Base-by-base conservation (phyloP, 2,888 invertebrate genomes). In the Siphonodentalium dalli region DNA sequence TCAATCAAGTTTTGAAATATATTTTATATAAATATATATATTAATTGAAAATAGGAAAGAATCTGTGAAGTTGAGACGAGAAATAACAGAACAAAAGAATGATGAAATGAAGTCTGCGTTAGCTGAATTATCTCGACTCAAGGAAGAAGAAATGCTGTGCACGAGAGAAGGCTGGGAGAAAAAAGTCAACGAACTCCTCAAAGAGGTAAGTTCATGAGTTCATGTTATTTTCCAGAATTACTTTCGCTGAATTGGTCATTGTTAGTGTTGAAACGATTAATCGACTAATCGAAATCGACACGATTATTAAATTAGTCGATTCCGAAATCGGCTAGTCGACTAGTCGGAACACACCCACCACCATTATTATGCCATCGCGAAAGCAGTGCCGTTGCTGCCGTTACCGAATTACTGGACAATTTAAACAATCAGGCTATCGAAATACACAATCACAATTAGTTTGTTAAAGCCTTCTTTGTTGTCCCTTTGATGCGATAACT, bases 81-180 rank as follows among this genome's bases (percentile, higher is more conserved):
- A 77, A 42, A 52, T 80, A 21, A 65, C 66, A 6, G 69, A 66
- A 24, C 75, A 77, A 58, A 75, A 74, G 49, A 77, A 79, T 11
- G 73, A 69, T 34, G 80, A 80, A 57, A 74, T 70, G 61, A 64
- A 63, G 40, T 69, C 72, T 6, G 76, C 77, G 4, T 54, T 80
- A 31, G 65, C 65, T 21, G 72, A 76, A 35, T 56, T 80, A 51
- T 57, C 71, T 15, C 53, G 54, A n/a, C 58, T 75, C 40, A 77
- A 77, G 51, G 69, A 77, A 38, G 68, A 73, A 28, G 74, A 75
- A 41, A 59, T 77, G 9, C 51, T 55, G 5, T 67, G 72, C 6
- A 61, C 64, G 0, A 65, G 68, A 42, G 46, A 60, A 9, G 71
- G 69, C 28, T 74, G 74, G 69, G 72, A 78, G 56, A 61, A 49